Conservation (phyloP, 2,797 vertebrate genomes). For the Garrulus glandarius region DNA sequence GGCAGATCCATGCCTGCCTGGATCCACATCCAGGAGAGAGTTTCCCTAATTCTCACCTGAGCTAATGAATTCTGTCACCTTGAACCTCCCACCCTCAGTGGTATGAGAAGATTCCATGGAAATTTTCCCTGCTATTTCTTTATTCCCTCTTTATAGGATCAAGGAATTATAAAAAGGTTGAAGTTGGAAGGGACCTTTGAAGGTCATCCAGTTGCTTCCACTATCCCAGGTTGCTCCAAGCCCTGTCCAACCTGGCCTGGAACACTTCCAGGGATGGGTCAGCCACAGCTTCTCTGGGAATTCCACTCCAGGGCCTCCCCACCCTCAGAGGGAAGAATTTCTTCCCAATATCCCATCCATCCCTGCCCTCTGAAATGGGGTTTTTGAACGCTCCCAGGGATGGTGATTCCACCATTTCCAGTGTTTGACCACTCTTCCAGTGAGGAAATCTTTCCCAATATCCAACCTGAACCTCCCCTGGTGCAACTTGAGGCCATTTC, state of each 20-base stretch:
- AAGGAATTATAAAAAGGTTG: background rate
- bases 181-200: background rate
- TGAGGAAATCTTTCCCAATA: background rate
- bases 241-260: rapidly evolving
- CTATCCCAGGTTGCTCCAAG: background rate
- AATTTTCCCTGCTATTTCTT: background rate
- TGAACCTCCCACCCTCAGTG: rapidly evolving
- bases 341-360: background rate
- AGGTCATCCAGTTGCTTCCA: background rate
- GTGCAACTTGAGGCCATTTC: background rate
- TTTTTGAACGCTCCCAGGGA: background rate
- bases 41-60: background rate
- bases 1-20: background rate
- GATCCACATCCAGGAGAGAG: rapidly evolving
- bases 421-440: background rate
- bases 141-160: background rate
- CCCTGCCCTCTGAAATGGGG: background rate
- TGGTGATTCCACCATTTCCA: background rate
- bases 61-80: background rate
- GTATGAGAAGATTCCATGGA: background rate
- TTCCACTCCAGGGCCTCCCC: rapidly evolving
- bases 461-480: background rate
- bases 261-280: background rate
- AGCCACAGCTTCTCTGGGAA: background rate
- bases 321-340: background rate